phyloP scores from a whole-genome alignment of 2,113 vertebrate genomes.

The Odocoileus hemionus region DNA sequence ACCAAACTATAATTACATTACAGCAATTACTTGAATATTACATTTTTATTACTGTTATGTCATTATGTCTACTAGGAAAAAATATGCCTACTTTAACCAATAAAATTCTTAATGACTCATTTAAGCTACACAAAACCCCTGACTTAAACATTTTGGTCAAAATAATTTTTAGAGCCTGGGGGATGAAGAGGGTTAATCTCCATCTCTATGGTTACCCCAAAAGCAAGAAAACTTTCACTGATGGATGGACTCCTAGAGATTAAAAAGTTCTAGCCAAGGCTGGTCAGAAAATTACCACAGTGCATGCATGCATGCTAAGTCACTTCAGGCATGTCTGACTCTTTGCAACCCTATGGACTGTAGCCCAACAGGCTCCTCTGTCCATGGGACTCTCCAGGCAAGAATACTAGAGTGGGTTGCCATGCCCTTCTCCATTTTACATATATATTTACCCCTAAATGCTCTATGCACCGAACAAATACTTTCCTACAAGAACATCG shows the following conservation, averaged over 20 bases:
- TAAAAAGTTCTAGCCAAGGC: not conserved
- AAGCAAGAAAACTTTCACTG: not conserved
- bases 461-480: not conserved
- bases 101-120: conserved; percentile 70
- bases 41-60: conserved; percentile 74
- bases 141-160: conserved; percentile 54
- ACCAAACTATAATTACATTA: conserved; percentile 74
- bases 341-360: not conserved
- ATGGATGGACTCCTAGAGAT: not conserved
- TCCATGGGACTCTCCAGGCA: not conserved
- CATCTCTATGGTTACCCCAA: not conserved
- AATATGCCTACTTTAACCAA: conserved; percentile 67
- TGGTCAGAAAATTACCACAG: not conserved
- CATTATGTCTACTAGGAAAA: conserved; percentile 69
- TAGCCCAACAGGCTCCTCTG: not conserved
- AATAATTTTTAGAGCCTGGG: conserved; percentile 32
- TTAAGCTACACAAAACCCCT: conserved; percentile 55
- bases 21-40: conserved; percentile 74
- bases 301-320: not conserved
- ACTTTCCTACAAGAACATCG: not conserved
- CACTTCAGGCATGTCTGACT: not conserved
- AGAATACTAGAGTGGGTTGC: not conserved
- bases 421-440: not conserved
- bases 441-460: not conserved
- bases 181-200: conserved; percentile 23